Evolutionary conservation across 1,140 invertebrate genomes (phyloP), one percentile per base, ranked within the genome.

Genomic region (Ceratina japonica): DNA sequence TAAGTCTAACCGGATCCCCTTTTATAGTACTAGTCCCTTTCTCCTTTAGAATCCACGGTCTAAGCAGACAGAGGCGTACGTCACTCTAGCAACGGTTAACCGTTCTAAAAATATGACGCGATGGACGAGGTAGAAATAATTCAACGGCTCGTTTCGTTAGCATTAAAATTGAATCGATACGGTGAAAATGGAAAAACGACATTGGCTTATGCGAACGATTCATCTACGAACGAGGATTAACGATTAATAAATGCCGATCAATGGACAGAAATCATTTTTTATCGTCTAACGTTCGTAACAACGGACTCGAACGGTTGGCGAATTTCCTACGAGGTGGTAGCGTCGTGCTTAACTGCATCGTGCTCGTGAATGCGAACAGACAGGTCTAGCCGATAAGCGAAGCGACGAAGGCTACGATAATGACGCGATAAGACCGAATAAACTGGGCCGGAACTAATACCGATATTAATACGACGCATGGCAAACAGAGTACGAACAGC

Each of bases 341-440:
- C 58, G 37, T 82, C 51, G 31, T 20, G 56, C 72, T 77, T 82
- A 82, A 78, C 63, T 27, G 44, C 69, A 31, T 75, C 81, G 73
- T 56, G 75, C 81, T 81, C 31, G 61, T 13, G 13, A 58, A 72
- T 37, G 56, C 52, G 59, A 51, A 68, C 65, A 52, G 65, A 73
- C 75, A 69, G 27, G 27, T 72, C 13, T 18, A 44, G 31, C 54
- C 49, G 58, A 83, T 69, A 82, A 72, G 70, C 68, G 69, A 82
- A 44, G 71, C 69, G 68, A 56, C 68, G 76, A 82, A 73, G 69
- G 65, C 75, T 18, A 44, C 61, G 80, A 78, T 82, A 81, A 7
- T 22, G 49, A 31, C 10, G 18, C 10, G 20, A 13, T 24, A n/a
- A 44, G 37, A 44, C 3, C 37, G 66, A 75, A 75, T 75, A 83